Evolutionary conservation across 2,113 vertebrate genomes (phyloP).

Genomic region (Ceuthmochares aereus): DNA sequence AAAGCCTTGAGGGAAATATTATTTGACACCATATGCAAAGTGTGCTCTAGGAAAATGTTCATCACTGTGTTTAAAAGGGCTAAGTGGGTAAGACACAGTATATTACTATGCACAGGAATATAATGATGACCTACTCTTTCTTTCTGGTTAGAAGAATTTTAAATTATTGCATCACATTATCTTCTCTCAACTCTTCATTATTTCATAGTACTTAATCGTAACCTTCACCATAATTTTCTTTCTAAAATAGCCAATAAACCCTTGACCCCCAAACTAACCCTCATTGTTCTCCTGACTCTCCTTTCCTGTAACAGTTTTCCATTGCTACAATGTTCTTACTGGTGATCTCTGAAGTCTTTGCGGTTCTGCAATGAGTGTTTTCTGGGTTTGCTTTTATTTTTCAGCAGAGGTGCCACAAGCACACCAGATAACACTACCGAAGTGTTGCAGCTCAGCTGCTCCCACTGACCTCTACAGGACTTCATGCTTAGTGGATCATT

Average conservation of each 20-base stretch:
- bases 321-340: not conserved
- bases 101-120: not conserved
- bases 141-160: not conserved
- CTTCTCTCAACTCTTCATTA: not conserved
- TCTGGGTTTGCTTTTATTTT: not conserved
- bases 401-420: not conserved
- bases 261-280: not conserved
- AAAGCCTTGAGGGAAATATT: not conserved
- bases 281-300: not conserved
- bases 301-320: not conserved
- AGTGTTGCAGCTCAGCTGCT: not conserved
- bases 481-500: not conserved
- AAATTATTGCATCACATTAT: not conserved
- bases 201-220: not conserved
- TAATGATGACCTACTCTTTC: not conserved
- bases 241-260: not conserved
- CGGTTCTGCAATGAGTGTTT: not conserved
- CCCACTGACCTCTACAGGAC: accelerated
- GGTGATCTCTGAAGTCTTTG: not conserved
- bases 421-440: not conserved
- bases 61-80: not conserved
- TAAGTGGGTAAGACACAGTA: not conserved
- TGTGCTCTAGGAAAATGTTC: not conserved
- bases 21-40: not conserved
- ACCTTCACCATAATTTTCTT: not conserved